Evolutionary conservation across 2,888 invertebrate species (phyloP), one percentile per base, ranked within the genome.

Genomic region (Drosophila meridiana): DNA sequence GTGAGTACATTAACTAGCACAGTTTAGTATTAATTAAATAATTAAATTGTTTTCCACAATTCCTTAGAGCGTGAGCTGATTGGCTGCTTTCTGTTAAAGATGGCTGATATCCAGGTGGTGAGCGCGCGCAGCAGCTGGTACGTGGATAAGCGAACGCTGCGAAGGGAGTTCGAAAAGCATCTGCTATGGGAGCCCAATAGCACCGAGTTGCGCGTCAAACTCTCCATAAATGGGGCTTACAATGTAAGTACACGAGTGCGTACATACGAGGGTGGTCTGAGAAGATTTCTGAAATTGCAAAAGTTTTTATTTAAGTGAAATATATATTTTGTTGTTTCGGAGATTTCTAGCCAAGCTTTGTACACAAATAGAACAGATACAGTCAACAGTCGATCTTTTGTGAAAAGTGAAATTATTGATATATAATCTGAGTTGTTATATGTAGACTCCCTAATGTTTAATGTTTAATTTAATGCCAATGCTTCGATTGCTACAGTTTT

Each of bases 1-100:
- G 84, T 84, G 57, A 76, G 83, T 67, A 11, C 3, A 13, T 8
- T 50, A n/a, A 13, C 14, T n/a, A 11, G 9, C 14, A 20, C 20
- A 20, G 20, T 42, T 1, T 38, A 38, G 20, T 4, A 14, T 14
- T 42, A n/a, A n/a, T 14, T 7, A 40, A 14, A 0, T 40, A 6
- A 40, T 14, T 7, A 2, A 40, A 40, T 40, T 40, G 5, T 14
- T n/a, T 14, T 40, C 14, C 5, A 14, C 5, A 40, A 40, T n/a
- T 11, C 5, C 26, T 43, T 55, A 89, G 91, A 89, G 40, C 84
- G 89, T 4, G 82, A 91, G 57, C 53, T 80, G 1, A 76, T 92
- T 63, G 91, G 91, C 4, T 53, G 61, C 11, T 91, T 91, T 65
- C 58, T 91, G 36, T 61, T 91, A 36, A 67, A 80, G 11, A 76